These are phyloP conservation scores for Myotis planiceps DNA, from an alignment of 2,797 vertebrate species.

Conservation along the genomic window DNA sequence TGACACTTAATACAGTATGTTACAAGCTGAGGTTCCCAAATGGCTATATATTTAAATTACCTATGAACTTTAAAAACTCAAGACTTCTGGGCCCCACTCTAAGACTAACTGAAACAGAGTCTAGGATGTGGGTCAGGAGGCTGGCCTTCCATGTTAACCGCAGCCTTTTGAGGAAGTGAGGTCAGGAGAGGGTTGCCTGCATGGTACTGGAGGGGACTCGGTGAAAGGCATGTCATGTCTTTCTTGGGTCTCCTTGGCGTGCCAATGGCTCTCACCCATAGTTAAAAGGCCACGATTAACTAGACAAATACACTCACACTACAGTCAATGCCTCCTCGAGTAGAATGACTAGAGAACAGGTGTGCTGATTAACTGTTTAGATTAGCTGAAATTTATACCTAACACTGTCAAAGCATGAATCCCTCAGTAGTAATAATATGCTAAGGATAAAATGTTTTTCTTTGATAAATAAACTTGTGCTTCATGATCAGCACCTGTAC, in stretches of 20 bases:
- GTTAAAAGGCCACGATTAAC: not conserved
- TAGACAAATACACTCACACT: not conserved
- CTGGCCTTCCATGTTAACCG: not conserved
- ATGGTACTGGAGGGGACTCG: accelerated
- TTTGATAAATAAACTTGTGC: not conserved
- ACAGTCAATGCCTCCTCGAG: not conserved
- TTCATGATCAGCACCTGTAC: not conserved
- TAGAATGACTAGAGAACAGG: not conserved
- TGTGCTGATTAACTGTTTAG: not conserved
- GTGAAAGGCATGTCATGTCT: not conserved
- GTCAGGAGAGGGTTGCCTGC: not conserved
- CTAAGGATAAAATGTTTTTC: not conserved
- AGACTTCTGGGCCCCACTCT: not conserved
- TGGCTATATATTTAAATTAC: not conserved
- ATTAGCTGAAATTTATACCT: not conserved
- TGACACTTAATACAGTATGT: not conserved
- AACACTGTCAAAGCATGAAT: not conserved
- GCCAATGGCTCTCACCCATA: not conserved
- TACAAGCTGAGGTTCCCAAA: not conserved
- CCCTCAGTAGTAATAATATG: not conserved
- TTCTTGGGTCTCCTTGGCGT: not conserved
- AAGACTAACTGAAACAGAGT: not conserved
- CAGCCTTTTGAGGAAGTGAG: not conserved
- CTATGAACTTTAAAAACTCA: not conserved
- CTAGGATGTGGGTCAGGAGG: too few species aligned